Conservation (phyloP, 2,113 vertebrate genomes). For the Hypomesus transpacificus region DNA sequence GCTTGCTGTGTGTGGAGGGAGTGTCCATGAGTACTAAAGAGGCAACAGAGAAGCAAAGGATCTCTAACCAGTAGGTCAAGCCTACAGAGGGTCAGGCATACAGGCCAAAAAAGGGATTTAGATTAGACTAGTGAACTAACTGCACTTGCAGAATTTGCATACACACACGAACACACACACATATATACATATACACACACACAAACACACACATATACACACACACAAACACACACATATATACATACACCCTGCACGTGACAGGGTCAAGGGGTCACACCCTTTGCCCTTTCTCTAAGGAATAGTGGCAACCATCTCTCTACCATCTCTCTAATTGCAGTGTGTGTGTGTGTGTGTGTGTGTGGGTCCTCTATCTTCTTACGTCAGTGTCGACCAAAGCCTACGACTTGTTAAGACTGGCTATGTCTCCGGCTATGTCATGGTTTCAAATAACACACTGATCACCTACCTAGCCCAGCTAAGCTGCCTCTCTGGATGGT, state of each 20-base stretch:
- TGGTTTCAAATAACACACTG: too few species aligned
- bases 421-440: slow-evolving; percentile 15
- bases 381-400: too few species aligned
- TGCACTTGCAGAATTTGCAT: too few species aligned
- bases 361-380: not conserved
- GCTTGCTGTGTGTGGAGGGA: too few species aligned
- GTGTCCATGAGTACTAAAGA: not conserved
- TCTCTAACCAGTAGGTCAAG: slow-evolving; percentile 35
- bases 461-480: too few species aligned
- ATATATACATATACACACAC: not conserved
- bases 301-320: not conserved
- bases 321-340: not conserved
- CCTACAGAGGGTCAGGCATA: too few species aligned
- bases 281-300: not conserved
- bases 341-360: slow-evolving; percentile 1
- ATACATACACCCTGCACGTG: not conserved
- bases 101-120: too few species aligned
- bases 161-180: too few species aligned
- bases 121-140: too few species aligned
- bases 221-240: not conserved
- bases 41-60: slow-evolving; percentile 19
- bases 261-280: not conserved
- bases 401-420: not conserved
- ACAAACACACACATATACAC: not conserved
- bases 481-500: not conserved